These are phyloP conservation scores for Stenotaenia linearis DNA, from an alignment of 2,888 invertebrate genomes.

Conservation along the genomic window DNA sequence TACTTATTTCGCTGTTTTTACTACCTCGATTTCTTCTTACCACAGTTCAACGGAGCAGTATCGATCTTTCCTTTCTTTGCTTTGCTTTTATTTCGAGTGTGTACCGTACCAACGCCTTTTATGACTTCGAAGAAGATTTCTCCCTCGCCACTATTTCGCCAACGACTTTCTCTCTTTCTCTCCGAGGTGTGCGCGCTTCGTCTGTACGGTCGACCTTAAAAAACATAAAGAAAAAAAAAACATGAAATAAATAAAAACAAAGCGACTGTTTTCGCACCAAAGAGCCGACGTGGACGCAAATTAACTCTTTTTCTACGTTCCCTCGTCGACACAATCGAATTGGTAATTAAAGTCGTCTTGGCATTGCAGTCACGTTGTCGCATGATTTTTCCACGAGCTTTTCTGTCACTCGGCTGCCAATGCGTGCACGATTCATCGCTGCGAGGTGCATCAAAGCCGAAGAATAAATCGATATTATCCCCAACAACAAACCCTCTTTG, in stretches of 20 bases:
- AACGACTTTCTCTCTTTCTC: background rate
- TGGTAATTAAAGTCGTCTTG: background rate
- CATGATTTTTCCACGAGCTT: background rate
- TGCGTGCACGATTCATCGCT: background rate
- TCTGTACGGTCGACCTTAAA: background rate
- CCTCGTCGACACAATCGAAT: background rate
- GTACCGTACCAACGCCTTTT: background rate
- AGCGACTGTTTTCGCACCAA: too few relatives aligned
- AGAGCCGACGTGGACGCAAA: background rate
- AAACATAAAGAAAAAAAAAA: background rate
- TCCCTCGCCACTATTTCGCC: background rate
- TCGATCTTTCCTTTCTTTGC: background rate
- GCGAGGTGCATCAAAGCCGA: background rate
- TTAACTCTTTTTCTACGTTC: background rate
- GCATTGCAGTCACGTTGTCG: background rate
- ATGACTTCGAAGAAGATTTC: background rate
- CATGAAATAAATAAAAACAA: background rate
- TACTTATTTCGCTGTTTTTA: background rate
- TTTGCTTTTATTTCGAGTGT: background rate
- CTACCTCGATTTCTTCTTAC: background rate
- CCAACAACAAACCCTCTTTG: background rate
- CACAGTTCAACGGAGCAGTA: background rate
- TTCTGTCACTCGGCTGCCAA: background rate
- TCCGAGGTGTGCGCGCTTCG: background rate
- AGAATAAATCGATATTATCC: background rate